phyloP scores from a whole-genome alignment of 2,888 invertebrate genomes.

The Drosophila dives region DNA sequence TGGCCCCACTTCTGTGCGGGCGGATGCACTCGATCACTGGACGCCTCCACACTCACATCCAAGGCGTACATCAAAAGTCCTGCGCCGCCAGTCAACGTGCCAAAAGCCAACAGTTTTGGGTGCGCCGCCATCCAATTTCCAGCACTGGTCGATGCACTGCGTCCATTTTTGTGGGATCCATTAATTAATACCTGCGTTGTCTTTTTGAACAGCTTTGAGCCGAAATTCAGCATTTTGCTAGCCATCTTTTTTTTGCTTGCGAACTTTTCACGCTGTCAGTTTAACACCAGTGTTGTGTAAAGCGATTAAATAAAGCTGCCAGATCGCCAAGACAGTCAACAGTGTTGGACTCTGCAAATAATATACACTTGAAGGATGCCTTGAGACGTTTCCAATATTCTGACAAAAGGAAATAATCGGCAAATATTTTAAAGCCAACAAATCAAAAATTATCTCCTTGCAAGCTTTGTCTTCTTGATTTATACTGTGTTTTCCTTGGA shows the following conservation, averaged over 20 bases:
- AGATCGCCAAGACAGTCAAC: conserved; percentile 1
- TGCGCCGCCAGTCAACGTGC: conserved; percentile 92
- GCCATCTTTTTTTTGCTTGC: conserved; percentile 37
- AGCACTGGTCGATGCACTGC: conserved; percentile 16
- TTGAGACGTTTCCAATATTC: background rate
- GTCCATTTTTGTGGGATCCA: conserved; percentile 10
- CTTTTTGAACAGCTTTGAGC: conserved; percentile 39
- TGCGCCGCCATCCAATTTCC: conserved; percentile 16
- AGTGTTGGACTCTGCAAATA: background rate
- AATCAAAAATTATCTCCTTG: no score
- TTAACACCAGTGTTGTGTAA: conserved; percentile 34
- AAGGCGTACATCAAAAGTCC: conserved; percentile 93
- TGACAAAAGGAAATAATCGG: background rate
- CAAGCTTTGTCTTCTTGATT: background rate
- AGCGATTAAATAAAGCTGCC: conserved; percentile 19
- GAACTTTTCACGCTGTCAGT: conserved; percentile 5
- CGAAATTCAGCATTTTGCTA: conserved; percentile 36
- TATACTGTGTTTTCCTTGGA: background rate
- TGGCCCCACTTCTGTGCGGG: conserved; percentile 94
- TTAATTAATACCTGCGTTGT: conserved; percentile 14
- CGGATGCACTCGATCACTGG: conserved; percentile 92
- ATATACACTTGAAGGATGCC: background rate
- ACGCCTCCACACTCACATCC: conserved; percentile 94
- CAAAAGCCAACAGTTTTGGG: conserved; percentile 87
- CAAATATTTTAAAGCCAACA: background rate